phyloP scores from a whole-genome alignment of 2,113 vertebrate genomes.

The Phasianus colchicus region DNA sequence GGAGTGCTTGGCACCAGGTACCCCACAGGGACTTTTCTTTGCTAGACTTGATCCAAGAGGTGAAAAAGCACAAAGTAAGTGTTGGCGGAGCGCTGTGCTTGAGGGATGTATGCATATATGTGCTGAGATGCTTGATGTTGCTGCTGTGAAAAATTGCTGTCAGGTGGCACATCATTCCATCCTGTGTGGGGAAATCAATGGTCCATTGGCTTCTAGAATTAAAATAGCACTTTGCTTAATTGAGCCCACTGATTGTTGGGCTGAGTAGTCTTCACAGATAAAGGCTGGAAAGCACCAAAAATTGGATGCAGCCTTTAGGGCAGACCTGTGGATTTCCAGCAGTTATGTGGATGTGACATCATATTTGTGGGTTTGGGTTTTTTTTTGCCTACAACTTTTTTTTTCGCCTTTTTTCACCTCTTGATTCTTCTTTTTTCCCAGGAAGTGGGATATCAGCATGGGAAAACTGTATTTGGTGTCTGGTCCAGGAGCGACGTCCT shows the following conservation, averaged over 20 bases:
- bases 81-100: not conserved
- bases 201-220: not conserved
- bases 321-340: not conserved
- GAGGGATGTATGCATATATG: fast-evolving
- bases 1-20: not conserved
- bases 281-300: not conserved
- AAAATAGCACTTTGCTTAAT: not conserved
- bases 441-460: slow-evolving; percentile 94
- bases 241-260: not conserved
- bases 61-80: not conserved
- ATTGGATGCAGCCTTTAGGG: not conserved
- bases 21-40: fast-evolving
- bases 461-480: slow-evolving; percentile 89
- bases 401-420: not conserved
- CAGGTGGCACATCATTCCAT: not conserved
- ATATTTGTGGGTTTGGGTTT: not conserved
- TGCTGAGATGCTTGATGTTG: not conserved
- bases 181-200: not conserved
- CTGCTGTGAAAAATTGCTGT: not conserved
- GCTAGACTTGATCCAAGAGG: not conserved
- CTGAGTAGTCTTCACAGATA: not conserved
- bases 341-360: not conserved
- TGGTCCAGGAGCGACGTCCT: slow-evolving; percentile 90
- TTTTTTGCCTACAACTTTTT: not conserved
- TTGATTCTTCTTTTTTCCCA: slow-evolving; percentile 25